Evolutionary conservation across 1,140 invertebrate genomes (phyloP).

Genomic region (Eciton burchellii): DNA sequence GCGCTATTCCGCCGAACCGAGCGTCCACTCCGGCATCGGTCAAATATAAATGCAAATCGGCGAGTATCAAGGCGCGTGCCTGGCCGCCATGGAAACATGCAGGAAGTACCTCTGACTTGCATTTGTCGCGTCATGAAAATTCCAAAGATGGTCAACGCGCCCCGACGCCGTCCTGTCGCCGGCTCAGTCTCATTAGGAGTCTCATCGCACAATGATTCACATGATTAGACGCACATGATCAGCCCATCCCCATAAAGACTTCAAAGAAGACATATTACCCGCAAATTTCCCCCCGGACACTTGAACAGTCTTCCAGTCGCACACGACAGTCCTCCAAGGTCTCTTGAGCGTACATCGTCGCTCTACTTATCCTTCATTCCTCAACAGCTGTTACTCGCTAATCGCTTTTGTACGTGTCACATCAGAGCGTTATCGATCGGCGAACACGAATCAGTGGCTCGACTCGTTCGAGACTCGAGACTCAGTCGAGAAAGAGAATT

Average conservation of each 20-base stretch:
- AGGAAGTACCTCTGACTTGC: constrained; percentile 1
- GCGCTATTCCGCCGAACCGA: background rate
- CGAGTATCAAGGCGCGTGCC: constrained; percentile 47
- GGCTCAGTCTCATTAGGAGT: background rate
- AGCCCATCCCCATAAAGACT: background rate
- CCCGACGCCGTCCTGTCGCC: background rate
- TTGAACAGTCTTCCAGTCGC: too few relatives aligned
- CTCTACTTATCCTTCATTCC: too few relatives aligned
- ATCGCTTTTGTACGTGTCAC: too few relatives aligned
- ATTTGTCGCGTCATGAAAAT: constrained; percentile 20
- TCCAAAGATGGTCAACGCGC: background rate
- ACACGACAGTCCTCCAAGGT: too few relatives aligned
- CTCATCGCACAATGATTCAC: background rate
- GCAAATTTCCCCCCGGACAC: background rate
- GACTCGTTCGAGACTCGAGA: constrained; percentile 25
- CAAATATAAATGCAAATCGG: constrained; percentile 74
- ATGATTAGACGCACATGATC: background rate
- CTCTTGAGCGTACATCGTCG: too few relatives aligned
- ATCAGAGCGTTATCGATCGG: background rate
- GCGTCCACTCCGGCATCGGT: constrained; percentile 32
- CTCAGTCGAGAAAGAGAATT: constrained; percentile 50
- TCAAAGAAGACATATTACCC: background rate
- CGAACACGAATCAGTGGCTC: background rate
- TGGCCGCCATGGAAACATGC: constrained; percentile 57
- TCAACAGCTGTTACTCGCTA: too few relatives aligned